Evolutionary conservation across 2,888 invertebrate genomes (phyloP).

Genomic region (Neelides folsomi): DNA sequence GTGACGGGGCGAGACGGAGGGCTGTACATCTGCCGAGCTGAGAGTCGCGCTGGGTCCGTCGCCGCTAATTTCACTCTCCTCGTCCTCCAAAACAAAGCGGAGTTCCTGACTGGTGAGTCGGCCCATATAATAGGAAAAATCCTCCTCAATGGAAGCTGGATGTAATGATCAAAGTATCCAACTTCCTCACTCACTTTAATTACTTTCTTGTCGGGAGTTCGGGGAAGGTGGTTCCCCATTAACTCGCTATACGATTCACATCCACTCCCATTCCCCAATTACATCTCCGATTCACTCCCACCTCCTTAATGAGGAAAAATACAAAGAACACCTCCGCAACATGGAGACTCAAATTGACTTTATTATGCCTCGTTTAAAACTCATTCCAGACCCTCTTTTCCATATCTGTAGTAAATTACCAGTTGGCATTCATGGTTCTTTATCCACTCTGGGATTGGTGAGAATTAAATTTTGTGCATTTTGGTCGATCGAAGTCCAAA

Average conservation of each 20-base stretch:
- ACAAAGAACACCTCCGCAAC: too few relatives aligned
- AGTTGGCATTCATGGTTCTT: background rate
- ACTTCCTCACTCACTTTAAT: too few relatives aligned
- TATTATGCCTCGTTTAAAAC: too few relatives aligned
- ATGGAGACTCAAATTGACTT: too few relatives aligned
- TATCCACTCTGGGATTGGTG: background rate
- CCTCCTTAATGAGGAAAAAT: background rate
- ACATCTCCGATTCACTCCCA: background rate
- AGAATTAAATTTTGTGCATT: too few relatives aligned
- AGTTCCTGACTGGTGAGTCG: conserved; percentile 22
- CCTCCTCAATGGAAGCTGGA: background rate
- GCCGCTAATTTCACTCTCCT: conserved; percentile 59
- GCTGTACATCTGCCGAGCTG: conserved; percentile 60
- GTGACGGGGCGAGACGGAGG: conserved; percentile 63
- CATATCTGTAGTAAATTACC: background rate
- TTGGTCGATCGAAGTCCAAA: too few relatives aligned
- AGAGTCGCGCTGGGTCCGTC: conserved; percentile 64
- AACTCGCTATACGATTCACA: too few relatives aligned
- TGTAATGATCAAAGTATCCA: background rate
- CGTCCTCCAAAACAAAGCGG: conserved; percentile 49
- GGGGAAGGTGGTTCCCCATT: too few relatives aligned
- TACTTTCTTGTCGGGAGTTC: too few relatives aligned
- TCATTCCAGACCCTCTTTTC: background rate
- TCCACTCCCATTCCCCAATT: too few relatives aligned
- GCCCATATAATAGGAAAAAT: background rate